Percentiles rank a stretch among this genome's conserved stretches.
These are phyloP conservation scores for Smutsia gigantea DNA, from an alignment of 2,797 vertebrate species.

Conservation along the genomic window DNA sequence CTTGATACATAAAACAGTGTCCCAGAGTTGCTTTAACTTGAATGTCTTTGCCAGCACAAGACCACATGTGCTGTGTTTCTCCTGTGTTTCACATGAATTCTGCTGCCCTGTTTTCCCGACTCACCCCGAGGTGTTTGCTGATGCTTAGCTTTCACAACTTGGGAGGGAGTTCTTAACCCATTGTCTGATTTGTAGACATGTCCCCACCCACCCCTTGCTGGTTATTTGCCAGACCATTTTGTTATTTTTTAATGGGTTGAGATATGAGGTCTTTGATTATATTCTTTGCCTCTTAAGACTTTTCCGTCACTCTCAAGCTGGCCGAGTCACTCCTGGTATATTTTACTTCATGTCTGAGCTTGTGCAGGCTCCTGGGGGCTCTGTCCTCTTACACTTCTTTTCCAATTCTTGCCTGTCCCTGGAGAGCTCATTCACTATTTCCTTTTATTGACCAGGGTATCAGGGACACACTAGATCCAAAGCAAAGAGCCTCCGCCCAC, in stretches of 20 bases:
- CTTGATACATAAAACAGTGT: not conserved
- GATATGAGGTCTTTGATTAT: not conserved
- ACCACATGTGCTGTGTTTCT: rapidly evolving
- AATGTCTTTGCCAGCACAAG: not conserved
- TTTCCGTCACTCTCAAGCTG: rapidly evolving
- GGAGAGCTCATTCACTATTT: not conserved
- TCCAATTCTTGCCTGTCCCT: not conserved
- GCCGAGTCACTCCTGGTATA: not conserved
- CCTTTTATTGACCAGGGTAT: not conserved
- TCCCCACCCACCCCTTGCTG: not conserved
- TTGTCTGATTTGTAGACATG: not conserved
- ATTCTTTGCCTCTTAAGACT: not conserved
- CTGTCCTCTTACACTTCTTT: not conserved
- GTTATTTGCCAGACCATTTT: rapidly evolving
- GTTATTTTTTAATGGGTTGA: not conserved
- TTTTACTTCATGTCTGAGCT: not conserved
- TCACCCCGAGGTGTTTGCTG: not conserved
- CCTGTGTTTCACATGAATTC: rapidly evolving
- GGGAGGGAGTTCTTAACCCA: no score
- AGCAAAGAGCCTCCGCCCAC: not conserved
- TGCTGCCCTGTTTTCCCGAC: not conserved
- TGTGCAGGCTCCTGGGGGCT: not conserved
- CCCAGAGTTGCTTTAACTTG: not conserved
- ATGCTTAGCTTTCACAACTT: no score
- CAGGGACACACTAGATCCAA: not conserved